Evolutionary conservation across 2,797 vertebrate genomes (phyloP).

Genomic region (Diceros bicornis): DNA sequence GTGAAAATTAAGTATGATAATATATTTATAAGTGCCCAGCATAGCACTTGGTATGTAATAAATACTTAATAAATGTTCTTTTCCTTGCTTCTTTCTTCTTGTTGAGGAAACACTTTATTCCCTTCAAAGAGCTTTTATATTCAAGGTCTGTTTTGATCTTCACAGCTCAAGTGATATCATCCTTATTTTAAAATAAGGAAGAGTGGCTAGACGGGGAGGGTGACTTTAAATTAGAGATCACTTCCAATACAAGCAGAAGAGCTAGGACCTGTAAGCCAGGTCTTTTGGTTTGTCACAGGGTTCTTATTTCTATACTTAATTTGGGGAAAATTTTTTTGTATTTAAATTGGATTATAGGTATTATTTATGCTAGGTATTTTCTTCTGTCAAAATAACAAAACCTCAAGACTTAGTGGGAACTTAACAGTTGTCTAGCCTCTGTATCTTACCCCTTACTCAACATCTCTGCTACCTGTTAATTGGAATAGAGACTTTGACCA

Average conservation of each 20-base stretch:
- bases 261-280: background rate
- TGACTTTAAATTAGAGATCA: conserved; percentile 11
- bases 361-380: conserved; percentile 48
- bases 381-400: conserved; percentile 40
- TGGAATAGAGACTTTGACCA: background rate
- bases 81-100: background rate
- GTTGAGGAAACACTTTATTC: conserved; percentile 2
- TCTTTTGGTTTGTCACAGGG: conserved; percentile 6
- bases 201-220: background rate
- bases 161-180: background rate
- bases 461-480: background rate
- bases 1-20: conserved; percentile 25
- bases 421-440: background rate
- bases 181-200: conserved; percentile 19
- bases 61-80: background rate
- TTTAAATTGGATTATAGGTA: background rate
- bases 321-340: background rate
- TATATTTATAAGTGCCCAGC: background rate
- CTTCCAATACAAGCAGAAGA: background rate
- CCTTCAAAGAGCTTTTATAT: background rate
- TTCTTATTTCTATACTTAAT: background rate
- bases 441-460: background rate
- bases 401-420: background rate
- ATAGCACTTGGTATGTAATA: background rate
- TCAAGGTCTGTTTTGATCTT: background rate